Conservation (phyloP, 2,113 vertebrate species). For the Syrmaticus mikado region DNA sequence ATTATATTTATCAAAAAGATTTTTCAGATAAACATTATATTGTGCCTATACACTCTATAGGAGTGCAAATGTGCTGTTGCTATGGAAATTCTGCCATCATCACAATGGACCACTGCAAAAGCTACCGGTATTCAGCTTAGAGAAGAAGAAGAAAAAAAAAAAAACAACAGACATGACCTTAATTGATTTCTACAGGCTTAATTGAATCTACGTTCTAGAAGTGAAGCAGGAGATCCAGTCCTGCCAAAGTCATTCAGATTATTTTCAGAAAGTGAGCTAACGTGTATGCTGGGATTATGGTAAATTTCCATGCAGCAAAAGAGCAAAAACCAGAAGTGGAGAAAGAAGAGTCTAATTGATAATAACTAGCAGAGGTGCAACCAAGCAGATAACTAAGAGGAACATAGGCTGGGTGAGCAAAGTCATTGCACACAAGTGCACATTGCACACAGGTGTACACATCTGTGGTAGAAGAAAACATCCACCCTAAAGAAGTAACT, state of each 20-base stretch:
- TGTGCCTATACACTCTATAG: not conserved
- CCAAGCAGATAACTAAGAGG: not conserved
- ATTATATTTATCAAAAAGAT: slow-evolving; percentile 16
- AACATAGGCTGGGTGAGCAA: not conserved
- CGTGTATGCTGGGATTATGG: not conserved
- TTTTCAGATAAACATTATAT: not conserved
- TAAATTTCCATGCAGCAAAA: not conserved
- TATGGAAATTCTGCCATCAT: slow-evolving; percentile 45
- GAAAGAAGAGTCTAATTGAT: not conserved
- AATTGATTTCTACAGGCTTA: not conserved
- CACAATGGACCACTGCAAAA: not conserved
- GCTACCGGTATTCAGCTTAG: not conserved
- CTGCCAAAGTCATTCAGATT: not conserved
- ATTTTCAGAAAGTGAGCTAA: not conserved
- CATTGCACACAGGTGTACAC: not conserved
- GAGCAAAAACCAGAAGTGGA: not conserved
- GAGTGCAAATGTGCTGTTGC: slow-evolving; percentile 47
- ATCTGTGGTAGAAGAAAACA: not conserved
- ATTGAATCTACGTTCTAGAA: not conserved
- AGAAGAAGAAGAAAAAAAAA: not conserved
- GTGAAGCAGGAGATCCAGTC: not conserved
- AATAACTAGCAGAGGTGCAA: not conserved
- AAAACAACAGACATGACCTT: not conserved
- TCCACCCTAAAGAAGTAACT: not conserved
- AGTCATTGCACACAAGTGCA: not conserved